Evolutionary conservation across 1,140 invertebrate genomes (phyloP).

Genomic region (Drosophila miranda): DNA sequence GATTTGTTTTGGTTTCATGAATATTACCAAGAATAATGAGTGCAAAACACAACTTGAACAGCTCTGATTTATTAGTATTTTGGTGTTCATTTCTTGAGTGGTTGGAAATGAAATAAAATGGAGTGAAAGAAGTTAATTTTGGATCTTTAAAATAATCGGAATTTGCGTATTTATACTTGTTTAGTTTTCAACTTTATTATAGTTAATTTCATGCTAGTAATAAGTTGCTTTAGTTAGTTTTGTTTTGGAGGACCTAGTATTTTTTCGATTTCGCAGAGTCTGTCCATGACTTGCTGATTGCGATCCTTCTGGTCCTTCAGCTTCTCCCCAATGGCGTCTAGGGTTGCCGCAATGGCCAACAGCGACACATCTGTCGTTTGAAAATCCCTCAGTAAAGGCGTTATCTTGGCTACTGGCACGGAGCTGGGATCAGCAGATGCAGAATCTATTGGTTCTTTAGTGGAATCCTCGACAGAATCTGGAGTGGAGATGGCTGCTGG

Average conservation of each 20-base stretch:
- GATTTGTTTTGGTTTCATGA: conserved; percentile 45
- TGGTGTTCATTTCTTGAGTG: background rate
- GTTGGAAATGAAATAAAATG: background rate
- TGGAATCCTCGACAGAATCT: background rate
- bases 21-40: conserved; percentile 3
- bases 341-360: conserved; percentile 56
- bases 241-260: conserved; percentile 49
- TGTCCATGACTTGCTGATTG: conserved; percentile 60
- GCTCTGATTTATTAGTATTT: too few species aligned
- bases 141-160: background rate
- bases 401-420: conserved; percentile 59
- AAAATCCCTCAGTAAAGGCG: conserved; percentile 50
- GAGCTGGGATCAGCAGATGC: conserved; percentile 14
- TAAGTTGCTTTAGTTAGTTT: conserved; percentile 5
- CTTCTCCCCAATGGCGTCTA: conserved; percentile 61
- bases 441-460: background rate
- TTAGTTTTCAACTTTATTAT: background rate
- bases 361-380: conserved; percentile 56
- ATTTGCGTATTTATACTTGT: background rate
- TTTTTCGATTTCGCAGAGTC: conserved; percentile 68
- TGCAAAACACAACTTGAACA: background rate
- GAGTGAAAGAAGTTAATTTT: too few species aligned
- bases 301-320: conserved; percentile 55
- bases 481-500: background rate
- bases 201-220: background rate